Evolutionary conservation across 2,113 vertebrate species (phyloP).

Genomic region (Mormyrus iriodes): DNA sequence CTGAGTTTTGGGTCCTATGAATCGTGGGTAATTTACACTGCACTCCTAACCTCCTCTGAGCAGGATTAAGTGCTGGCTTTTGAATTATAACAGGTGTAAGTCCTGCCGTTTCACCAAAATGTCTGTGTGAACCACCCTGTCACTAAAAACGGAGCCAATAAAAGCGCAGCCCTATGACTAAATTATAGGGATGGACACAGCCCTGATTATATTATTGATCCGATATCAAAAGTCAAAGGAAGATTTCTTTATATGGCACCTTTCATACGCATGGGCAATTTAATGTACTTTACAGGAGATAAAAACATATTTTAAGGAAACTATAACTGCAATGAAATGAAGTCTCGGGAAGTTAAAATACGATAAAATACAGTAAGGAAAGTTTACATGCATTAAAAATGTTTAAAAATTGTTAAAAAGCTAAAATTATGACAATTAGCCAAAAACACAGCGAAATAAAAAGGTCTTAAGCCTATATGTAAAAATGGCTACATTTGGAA

Average conservation of each 20-base stretch:
- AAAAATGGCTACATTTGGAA: background rate
- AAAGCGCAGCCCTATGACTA: no score
- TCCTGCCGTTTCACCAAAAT: background rate
- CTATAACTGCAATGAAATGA: background rate
- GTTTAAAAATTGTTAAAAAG: background rate
- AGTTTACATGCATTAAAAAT: background rate
- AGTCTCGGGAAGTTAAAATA: background rate
- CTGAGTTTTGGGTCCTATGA: background rate
- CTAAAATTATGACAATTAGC: background rate
- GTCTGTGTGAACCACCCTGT: background rate
- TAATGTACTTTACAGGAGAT: background rate
- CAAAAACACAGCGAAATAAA: background rate
- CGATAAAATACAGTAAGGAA: background rate
- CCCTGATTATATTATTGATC: background rate
- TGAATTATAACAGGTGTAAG: background rate
- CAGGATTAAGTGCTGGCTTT: background rate
- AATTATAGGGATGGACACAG: background rate
- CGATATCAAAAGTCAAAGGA: background rate
- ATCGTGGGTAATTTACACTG: background rate
- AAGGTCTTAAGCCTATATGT: background rate
- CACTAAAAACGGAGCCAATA: background rate
- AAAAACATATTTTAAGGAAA: background rate
- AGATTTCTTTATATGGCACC: background rate
- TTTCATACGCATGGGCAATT: background rate
- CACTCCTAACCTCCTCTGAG: background rate